Conservation (phyloP, 2,888 invertebrate species). For the Sinhomidia bicolor region DNA sequence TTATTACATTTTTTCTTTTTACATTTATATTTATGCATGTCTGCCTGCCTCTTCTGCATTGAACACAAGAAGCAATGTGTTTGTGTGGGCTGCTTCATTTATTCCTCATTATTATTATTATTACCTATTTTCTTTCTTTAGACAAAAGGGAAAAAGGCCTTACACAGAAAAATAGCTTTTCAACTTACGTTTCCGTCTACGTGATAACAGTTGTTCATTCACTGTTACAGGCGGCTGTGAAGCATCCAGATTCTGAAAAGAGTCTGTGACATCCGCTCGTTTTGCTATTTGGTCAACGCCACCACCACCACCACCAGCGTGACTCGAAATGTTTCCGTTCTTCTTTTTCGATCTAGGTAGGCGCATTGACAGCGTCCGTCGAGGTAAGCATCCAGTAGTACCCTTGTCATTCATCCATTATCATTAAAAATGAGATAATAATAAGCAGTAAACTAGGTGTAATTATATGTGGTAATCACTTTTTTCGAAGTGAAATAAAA, state of each 20-base stretch:
- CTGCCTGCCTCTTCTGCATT: not conserved
- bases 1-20: not conserved
- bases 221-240: slow-evolving; percentile 44
- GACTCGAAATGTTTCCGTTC: slow-evolving; percentile 46
- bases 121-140: not conserved
- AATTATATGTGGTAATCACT: slow-evolving; percentile 42
- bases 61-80: slow-evolving; percentile 9
- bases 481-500: slow-evolving; percentile 6
- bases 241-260: slow-evolving; percentile 70
- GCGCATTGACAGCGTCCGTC: slow-evolving; percentile 68
- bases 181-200: slow-evolving; percentile 68
- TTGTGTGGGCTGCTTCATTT: slow-evolving; percentile 36
- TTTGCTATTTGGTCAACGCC: slow-evolving; percentile 37
- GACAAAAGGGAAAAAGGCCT: slow-evolving; percentile 44
- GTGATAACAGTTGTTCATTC: slow-evolving; percentile 58
- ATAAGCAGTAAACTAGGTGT: slow-evolving; percentile 33
- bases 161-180: slow-evolving; percentile 55
- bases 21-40: slow-evolving; percentile 30
- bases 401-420: slow-evolving; percentile 37
- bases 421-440: slow-evolving; percentile 35
- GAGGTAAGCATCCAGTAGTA: slow-evolving; percentile 70
- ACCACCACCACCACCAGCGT: slow-evolving; percentile 2
- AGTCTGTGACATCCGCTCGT: slow-evolving; percentile 64
- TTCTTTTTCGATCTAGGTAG: slow-evolving; percentile 57
- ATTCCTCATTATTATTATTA: slow-evolving; percentile 11